Evolutionary conservation across 1,140 invertebrate genomes (phyloP).

Genomic region (Tetramorium simillimum): DNA sequence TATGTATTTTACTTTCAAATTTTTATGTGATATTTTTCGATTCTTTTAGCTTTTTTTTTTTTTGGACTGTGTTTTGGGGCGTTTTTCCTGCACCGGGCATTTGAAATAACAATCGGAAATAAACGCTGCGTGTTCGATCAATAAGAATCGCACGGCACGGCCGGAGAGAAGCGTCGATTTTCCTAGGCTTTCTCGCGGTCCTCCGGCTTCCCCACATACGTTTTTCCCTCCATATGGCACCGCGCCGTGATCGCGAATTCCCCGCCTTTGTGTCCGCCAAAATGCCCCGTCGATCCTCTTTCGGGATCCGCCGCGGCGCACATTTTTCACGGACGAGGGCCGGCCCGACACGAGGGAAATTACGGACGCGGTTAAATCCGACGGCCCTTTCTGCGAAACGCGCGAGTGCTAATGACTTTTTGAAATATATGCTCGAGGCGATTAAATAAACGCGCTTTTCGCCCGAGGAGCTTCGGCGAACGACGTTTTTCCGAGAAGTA

Average conservation of each 20-base stretch:
- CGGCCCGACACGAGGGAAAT: conserved; percentile 44
- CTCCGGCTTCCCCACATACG: neutral
- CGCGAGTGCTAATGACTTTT: conserved; percentile 59
- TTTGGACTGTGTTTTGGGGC: neutral
- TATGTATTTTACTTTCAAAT: conserved; percentile 19
- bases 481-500: conserved; percentile 40
- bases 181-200: neutral
- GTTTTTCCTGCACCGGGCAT: neutral
- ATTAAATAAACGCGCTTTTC: conserved; percentile 52
- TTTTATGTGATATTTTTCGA: conserved; percentile 18
- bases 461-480: neutral
- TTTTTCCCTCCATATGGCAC: neutral
- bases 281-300: conserved; percentile 41
- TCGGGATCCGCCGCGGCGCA: conserved; percentile 25
- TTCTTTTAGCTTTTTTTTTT: conserved; percentile 2
- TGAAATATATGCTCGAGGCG: conserved; percentile 46
- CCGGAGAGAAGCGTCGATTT: neutral
- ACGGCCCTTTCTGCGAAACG: conserved; percentile 55
- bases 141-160: neutral
- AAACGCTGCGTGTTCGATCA: neutral
- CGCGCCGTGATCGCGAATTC: conserved; percentile 40
- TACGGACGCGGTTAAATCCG: conserved; percentile 56
- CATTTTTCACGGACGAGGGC: conserved; percentile 49
- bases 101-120: conserved; percentile 31
- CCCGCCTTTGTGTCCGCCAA: conserved; percentile 38